Conservation (phyloP, 2,888 invertebrate genomes). For the Listrodromus nycthemerus region DNA sequence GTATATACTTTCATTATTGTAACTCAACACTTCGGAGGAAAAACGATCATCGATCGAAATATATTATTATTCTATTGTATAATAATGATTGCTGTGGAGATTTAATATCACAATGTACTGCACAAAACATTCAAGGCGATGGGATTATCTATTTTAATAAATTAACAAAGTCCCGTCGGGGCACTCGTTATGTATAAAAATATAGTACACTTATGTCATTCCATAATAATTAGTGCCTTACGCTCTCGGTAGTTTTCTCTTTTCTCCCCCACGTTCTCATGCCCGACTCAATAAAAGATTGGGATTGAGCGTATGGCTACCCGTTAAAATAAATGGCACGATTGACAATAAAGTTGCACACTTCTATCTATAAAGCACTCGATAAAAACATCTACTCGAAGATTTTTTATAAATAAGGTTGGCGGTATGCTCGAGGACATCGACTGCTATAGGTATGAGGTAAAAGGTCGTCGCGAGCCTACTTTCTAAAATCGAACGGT, state of each 20-base stretch:
- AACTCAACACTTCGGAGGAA: conserved; percentile 48
- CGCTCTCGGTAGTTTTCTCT: conserved; percentile 24
- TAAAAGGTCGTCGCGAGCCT: background rate
- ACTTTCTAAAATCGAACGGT: conserved; percentile 28
- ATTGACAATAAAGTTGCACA: conserved; percentile 17
- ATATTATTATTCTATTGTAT: conserved; percentile 1
- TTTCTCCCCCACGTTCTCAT: background rate
- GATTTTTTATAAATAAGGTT: conserved; percentile 6
- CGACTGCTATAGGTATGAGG: conserved; percentile 6
- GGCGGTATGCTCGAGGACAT: conserved; percentile 18
- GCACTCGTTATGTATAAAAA: conserved; percentile 63
- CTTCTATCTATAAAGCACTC: conserved; percentile 42
- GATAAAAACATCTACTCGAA: conserved; percentile 34
- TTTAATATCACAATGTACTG: conserved; percentile 58
- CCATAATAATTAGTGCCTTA: conserved; percentile 50
- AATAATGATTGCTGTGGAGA: conserved; percentile 49
- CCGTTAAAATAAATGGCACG: conserved; percentile 46
- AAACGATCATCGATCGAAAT: background rate
- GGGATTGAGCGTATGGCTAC: conserved; percentile 1
- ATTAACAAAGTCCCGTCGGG: conserved; percentile 59
- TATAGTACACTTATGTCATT: conserved; percentile 61
- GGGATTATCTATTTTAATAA: conserved; percentile 57
- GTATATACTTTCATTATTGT: conserved; percentile 48
- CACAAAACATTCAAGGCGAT: conserved; percentile 62
- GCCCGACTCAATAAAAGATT: conserved; percentile 36